A percentile compares a stretch with the other conserved stretches of the same genome.
phyloP scores from a whole-genome alignment of 2,113 vertebrate species.

The Crotalus viridis region DNA sequence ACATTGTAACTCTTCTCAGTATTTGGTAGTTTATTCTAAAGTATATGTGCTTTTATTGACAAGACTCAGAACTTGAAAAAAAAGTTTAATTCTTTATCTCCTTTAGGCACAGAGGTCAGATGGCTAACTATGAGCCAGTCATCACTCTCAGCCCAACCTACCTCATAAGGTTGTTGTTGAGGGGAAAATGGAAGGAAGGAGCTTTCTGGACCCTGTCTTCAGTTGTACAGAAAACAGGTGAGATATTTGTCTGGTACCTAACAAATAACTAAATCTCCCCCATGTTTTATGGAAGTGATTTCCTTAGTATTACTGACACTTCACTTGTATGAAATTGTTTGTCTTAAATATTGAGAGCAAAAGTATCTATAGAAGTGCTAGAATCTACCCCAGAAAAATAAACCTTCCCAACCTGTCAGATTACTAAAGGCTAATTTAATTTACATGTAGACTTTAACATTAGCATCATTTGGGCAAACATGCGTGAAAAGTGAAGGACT shows the following conservation, averaged over 20 bases:
- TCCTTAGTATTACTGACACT: background rate
- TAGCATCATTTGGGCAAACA: background rate
- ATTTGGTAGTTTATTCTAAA: background rate
- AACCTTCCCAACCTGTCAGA: background rate
- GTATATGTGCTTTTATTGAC: background rate
- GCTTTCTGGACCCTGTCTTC: background rate
- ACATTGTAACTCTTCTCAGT: slow-evolving; percentile 47
- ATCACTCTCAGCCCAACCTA: background rate
- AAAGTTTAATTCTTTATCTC: background rate
- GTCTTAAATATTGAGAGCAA: background rate
- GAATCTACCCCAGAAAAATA: background rate
- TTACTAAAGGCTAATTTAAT: background rate
- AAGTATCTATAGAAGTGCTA: background rate
- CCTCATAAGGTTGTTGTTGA: background rate
- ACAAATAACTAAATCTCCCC: background rate
- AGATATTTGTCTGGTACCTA: background rate
- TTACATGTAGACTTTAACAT: background rate
- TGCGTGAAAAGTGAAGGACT: background rate
- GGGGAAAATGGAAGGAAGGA: background rate
- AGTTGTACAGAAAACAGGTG: background rate
- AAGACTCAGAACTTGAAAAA: background rate
- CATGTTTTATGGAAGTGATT: background rate
- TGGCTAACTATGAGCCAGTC: background rate
- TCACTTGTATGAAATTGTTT: background rate
- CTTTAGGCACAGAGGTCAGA: background rate